These are phyloP conservation scores for Acanthornis magna DNA, from an alignment of 2,797 vertebrate species.

Conservation along the genomic window DNA sequence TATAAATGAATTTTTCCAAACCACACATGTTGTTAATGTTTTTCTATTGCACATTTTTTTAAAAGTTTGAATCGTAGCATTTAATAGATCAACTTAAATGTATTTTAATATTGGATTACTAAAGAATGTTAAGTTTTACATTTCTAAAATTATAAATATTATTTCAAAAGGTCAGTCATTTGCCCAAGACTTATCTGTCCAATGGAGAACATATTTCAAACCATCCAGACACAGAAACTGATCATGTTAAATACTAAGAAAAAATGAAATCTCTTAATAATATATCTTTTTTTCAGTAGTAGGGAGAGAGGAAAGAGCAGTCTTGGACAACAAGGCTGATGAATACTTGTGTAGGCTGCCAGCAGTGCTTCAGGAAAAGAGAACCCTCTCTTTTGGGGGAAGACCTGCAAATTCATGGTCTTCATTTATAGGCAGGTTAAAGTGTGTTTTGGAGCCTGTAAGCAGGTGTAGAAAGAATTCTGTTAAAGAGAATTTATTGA, in stretches of 20 bases:
- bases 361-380: background rate
- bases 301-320: conserved; percentile 11
- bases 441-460: background rate
- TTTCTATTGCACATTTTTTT: conserved; percentile 89
- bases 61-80: conserved; percentile 86
- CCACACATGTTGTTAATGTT: conserved; percentile 94
- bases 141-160: conserved; percentile 88
- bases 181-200: conserved; percentile 78
- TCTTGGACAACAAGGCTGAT: background rate
- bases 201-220: conserved; percentile 82
- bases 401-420: background rate
- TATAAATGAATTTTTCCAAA: conserved; percentile 94
- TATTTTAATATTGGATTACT: conserved; percentile 84
- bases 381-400: background rate
- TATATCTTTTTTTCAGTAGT: conserved; percentile 13
- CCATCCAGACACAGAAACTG: conserved; percentile 67
- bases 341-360: conserved; percentile 1
- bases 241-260: conserved; percentile 69
- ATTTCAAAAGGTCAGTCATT: conserved; percentile 95
- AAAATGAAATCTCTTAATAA: conserved; percentile 67
- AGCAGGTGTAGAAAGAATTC: background rate
- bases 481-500: background rate
- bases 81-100: conserved; percentile 92
- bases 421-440: background rate
- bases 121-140: conserved; percentile 92